A percentile compares a stretch with the other conserved stretches of the same genome.
These are phyloP conservation scores for Whitmania pigra DNA, from an alignment of 1,140 invertebrate species.

Conservation along the genomic window DNA sequence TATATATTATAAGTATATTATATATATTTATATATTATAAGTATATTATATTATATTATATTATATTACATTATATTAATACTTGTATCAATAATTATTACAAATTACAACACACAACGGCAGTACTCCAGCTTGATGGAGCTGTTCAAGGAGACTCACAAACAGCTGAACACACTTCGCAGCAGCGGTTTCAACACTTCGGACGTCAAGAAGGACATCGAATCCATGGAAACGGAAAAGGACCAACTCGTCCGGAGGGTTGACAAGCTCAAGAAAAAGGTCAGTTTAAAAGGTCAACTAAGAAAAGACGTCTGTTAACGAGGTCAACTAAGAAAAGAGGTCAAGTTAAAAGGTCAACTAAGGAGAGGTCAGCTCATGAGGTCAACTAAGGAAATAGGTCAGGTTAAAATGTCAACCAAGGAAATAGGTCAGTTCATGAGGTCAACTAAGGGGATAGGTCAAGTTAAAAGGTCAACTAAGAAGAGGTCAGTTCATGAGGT, in stretches of 20 bases:
- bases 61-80: too few species aligned
- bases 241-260: constrained; percentile 60
- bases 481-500: too few species aligned
- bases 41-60: too few species aligned
- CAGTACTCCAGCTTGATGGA: constrained; percentile 65
- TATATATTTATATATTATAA: too few species aligned
- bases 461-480: background rate
- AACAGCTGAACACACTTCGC: constrained; percentile 55
- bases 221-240: constrained; percentile 71
- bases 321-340: background rate
- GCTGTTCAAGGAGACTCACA: constrained; percentile 67
- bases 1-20: too few species aligned
- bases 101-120: background rate
- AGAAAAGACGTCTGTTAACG: too few species aligned
- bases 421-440: background rate
- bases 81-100: too few species aligned
- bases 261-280: constrained; percentile 50
- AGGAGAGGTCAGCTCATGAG: constrained; percentile 16
- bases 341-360: too few species aligned
- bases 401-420: background rate
- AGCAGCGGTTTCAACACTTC: constrained; percentile 48
- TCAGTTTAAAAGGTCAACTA: constrained; percentile 3
- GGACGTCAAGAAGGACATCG: constrained; percentile 55
- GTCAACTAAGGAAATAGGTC: too few species aligned
- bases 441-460: constrained; percentile 15